Base-by-base conservation (phyloP, 2,113 vertebrate species). In the Ia io region DNA sequence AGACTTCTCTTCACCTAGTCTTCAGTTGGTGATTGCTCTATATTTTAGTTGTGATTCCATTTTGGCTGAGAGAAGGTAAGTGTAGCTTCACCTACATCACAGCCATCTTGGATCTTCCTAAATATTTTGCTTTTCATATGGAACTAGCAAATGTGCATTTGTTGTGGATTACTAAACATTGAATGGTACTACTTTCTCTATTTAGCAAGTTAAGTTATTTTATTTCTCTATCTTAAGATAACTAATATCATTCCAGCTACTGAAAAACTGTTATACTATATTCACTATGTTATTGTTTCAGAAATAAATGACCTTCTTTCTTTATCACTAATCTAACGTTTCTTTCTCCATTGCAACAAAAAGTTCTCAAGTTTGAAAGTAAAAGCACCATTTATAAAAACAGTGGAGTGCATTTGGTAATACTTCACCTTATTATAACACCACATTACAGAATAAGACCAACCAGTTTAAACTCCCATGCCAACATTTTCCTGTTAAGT, bases 111-210 rank as follows among this genome's bases (percentile, higher is more conserved):
- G 42, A 74, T 47, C 42, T 9, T 74, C 42, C 42, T 74, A 17
- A 47, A 30, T 47, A 44, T 30, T 74, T 74, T 73, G 28, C 28
- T 74, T 87, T 90, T 87, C 25, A 87, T 88, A 53, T 69, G 37
- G 59, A 78, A 96, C 87, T 35, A 71, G 3, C 37, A 91, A 88
- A 82, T 76, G 28, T 18, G 42, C 53, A 84, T 86, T 94, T 87
- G 56, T 71, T 65, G 79, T 30, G 28, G 20, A 42, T 79, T 35
- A 88, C 20, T 70, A 47, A 87, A 70, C 78, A 14, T 79, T 77
- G 20, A 91, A 16, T 5, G 30, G 14, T 76, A 87, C 13, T 35
- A 28, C n/a, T 61, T 78, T 82, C 49, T 74, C 22, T 61, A 85
- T 73, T 77, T 65, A 78, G 42, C 74, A 76, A 37, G 59, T 67